A percentile compares a stretch with the other conserved stretches of the same genome.
phyloP scores from a whole-genome alignment of 2,797 vertebrate genomes.

The Coluber constrictor region DNA sequence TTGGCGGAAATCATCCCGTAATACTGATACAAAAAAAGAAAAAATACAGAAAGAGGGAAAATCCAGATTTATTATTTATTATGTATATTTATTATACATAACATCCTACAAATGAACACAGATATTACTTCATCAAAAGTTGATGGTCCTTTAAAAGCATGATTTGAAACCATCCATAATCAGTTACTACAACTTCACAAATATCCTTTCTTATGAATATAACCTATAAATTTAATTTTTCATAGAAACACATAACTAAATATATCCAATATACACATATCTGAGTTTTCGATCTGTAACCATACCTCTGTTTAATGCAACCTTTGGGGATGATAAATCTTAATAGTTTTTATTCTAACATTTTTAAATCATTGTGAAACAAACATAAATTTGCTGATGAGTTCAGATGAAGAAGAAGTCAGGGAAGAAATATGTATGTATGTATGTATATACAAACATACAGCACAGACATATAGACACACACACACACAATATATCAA shows the following conservation, averaged over 20 bases:
- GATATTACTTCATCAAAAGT: background rate
- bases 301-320: constrained; percentile 46
- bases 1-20: constrained; percentile 96
- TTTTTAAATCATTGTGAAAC: background rate
- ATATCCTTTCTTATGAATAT: background rate
- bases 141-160: background rate
- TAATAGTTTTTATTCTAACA: background rate
- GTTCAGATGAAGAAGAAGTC: background rate
- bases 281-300: constrained; percentile 26
- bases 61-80: background rate
- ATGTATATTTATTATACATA: background rate
- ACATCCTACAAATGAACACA: background rate
- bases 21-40: constrained; percentile 71
- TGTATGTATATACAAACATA: too few species aligned
- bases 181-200: background rate
- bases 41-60: constrained; percentile 19
- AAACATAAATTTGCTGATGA: background rate
- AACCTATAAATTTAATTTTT: background rate
- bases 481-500: too few species aligned
- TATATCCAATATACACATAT: constrained; percentile 4
- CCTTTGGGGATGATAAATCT: constrained; percentile 15
- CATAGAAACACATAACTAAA: constrained; percentile 23
- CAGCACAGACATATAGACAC: too few species aligned
- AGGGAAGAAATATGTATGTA: background rate
- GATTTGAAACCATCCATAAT: background rate